A percentile compares a stretch with the other conserved stretches of the same genome.
These are phyloP conservation scores for Gymnodraco acuticeps DNA, from an alignment of 2,797 vertebrate genomes.

Conservation along the genomic window DNA sequence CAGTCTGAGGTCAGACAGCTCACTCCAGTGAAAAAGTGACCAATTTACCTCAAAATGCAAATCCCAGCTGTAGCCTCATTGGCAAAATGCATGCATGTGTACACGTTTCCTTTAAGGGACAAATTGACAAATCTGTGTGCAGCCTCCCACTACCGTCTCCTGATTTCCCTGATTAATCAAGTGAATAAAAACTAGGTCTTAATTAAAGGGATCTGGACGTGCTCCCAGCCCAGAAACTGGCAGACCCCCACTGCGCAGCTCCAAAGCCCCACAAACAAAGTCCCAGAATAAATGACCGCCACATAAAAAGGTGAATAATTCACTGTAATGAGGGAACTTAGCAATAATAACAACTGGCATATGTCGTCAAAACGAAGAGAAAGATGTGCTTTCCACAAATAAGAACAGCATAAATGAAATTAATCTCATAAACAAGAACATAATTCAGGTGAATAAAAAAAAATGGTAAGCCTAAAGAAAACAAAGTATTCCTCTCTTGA, in stretches of 20 bases:
- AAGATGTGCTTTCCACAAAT: slow-evolving; percentile 64
- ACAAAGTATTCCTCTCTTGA: slow-evolving; percentile 53
- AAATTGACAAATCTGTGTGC: slow-evolving; percentile 84
- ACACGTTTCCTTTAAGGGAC: slow-evolving; percentile 77
- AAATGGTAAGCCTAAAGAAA: slow-evolving; percentile 59
- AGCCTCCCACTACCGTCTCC: slow-evolving; percentile 81
- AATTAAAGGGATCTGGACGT: slow-evolving; percentile 84
- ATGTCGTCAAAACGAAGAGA: slow-evolving; percentile 79
- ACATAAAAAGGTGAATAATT: slow-evolving; percentile 79
- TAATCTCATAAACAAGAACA: slow-evolving; percentile 67
- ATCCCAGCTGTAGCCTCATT: slow-evolving; percentile 74
- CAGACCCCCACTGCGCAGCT: slow-evolving; percentile 75
- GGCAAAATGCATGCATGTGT: slow-evolving; percentile 75
- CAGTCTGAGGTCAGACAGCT: slow-evolving; percentile 80
- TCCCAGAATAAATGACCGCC: slow-evolving; percentile 74
- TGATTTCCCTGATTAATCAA: slow-evolving; percentile 87
- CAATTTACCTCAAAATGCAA: slow-evolving; percentile 85
- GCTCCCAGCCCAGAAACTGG: slow-evolving; percentile 78
- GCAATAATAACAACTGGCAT: slow-evolving; percentile 79
- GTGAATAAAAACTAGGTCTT: slow-evolving; percentile 83
- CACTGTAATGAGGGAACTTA: slow-evolving; percentile 82
- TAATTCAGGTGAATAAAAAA: slow-evolving; percentile 66
- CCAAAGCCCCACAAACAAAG: slow-evolving; percentile 74
- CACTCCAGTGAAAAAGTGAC: slow-evolving; percentile 83
- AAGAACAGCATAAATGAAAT: slow-evolving; percentile 63